Percentiles rank a stretch among this genome's conserved stretches.
phyloP scores from a whole-genome alignment of 2,888 invertebrate genomes.

The Luffia ferchaultella region DNA sequence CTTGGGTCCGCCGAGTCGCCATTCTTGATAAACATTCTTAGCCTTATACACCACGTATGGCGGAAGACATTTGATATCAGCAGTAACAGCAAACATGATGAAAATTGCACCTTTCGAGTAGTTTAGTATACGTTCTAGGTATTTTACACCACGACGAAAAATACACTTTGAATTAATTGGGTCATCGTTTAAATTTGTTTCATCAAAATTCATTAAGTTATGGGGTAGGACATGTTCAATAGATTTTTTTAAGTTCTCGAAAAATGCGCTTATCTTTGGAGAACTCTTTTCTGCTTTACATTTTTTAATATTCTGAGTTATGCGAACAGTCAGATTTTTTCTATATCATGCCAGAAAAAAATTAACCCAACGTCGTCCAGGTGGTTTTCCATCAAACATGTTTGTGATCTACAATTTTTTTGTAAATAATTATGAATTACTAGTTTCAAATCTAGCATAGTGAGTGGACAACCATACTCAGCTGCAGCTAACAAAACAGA shows the following conservation, averaged over 20 bases:
- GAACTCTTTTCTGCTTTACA: conserved; percentile 10
- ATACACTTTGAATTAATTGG: conserved; percentile 13
- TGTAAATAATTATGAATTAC: conserved; percentile 2
- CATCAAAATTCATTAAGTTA: conserved; percentile 13
- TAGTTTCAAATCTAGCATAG: conserved; percentile 6
- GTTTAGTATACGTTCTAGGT: conserved; percentile 12
- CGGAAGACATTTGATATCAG: background rate
- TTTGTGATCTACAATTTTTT: background rate
- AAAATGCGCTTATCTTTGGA: conserved; percentile 4
- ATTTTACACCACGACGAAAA: conserved; percentile 6
- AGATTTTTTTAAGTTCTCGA: background rate
- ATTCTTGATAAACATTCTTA: background rate
- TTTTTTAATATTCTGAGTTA: conserved; percentile 11
- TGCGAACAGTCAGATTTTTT: conserved; percentile 2
- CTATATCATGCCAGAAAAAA: conserved; percentile 7
- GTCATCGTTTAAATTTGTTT: conserved; percentile 9
- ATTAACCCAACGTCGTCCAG: conserved; percentile 3
- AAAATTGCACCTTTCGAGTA: background rate
- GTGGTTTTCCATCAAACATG: background rate
- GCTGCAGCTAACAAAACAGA: conserved; percentile 11
- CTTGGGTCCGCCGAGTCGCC: background rate
- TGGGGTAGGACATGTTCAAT: conserved; percentile 4
- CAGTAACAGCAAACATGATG: background rate
- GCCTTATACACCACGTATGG: conserved; percentile 1
- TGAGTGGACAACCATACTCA: conserved; percentile 4